These are phyloP conservation scores for Psittacula derbiana DNA, from an alignment of 2,797 vertebrate genomes.

Conservation along the genomic window DNA sequence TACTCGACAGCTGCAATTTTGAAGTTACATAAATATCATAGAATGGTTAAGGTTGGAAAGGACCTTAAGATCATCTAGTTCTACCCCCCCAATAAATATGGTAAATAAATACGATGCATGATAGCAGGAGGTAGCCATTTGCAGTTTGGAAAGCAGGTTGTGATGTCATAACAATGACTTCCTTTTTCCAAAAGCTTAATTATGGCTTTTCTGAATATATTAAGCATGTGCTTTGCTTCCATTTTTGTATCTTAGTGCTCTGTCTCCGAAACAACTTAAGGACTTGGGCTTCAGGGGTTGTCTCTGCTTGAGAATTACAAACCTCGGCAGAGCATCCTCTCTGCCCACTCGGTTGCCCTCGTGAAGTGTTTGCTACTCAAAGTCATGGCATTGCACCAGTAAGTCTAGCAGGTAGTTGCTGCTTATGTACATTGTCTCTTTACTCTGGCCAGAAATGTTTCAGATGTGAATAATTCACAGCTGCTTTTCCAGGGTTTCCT, in stretches of 20 bases:
- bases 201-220: not conserved
- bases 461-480: not conserved
- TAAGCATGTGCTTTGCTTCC: not conserved
- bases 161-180: not conserved
- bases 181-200: rapidly evolving
- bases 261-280: not conserved
- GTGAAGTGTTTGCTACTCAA: rapidly evolving
- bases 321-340: not conserved
- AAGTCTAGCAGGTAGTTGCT: not conserved
- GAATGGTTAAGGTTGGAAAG: not conserved
- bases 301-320: not conserved
- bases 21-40: not conserved
- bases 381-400: not conserved
- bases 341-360: rapidly evolving
- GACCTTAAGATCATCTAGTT: not conserved
- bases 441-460: not conserved
- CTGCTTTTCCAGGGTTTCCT: not conserved
- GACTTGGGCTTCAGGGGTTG: not conserved
- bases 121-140: not conserved
- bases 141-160: not conserved
- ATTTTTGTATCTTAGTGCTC: not conserved
- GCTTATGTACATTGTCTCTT: not conserved
- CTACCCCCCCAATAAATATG: not conserved
- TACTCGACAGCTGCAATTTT: not conserved
- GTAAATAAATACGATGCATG: rapidly evolving